Percentiles rank a stretch among this genome's conserved stretches.
Conservation (phyloP, 1,140 invertebrate species). For the Eriocheir sinensis region DNA sequence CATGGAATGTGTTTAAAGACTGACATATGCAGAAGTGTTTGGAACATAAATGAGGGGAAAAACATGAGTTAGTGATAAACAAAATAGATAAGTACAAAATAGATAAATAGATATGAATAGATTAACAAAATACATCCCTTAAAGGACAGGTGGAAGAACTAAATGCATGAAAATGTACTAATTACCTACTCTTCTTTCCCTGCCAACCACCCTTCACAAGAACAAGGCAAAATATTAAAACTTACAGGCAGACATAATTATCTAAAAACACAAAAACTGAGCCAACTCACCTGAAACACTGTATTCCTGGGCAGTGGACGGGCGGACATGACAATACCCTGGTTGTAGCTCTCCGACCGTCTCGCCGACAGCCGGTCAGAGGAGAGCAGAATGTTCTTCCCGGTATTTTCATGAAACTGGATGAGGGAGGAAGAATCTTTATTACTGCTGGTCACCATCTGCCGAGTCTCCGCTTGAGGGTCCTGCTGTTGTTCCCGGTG, state of each 20-base stretch:
- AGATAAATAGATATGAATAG: too few species aligned
- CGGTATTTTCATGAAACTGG: conserved; percentile 84
- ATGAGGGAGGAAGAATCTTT: conserved; percentile 61
- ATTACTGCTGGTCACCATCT: conserved; percentile 6
- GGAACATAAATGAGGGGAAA: too few species aligned
- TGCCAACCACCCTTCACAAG: too few species aligned
- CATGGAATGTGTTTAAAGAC: too few species aligned
- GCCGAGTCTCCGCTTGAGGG: conserved; percentile 50
- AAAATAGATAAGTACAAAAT: background rate
- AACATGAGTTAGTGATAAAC: too few species aligned
- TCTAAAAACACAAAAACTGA: background rate
- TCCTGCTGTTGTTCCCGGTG: conserved; percentile 38
- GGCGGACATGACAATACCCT: conserved; percentile 87
- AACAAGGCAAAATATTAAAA: too few species aligned
- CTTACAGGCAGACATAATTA: too few species aligned
- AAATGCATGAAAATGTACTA: too few species aligned
- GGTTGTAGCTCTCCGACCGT: conserved; percentile 89
- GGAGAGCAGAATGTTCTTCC: conserved; percentile 88
- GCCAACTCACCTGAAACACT: conserved; percentile 84
- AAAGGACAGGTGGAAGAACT: too few species aligned
- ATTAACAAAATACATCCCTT: too few species aligned
- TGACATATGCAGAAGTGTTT: too few species aligned
- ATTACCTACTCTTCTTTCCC: too few species aligned
- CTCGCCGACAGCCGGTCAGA: conserved; percentile 85
- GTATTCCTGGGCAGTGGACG: conserved; percentile 85